Conservation (phyloP, 2,888 invertebrate genomes). For the Papilio protenor region DNA sequence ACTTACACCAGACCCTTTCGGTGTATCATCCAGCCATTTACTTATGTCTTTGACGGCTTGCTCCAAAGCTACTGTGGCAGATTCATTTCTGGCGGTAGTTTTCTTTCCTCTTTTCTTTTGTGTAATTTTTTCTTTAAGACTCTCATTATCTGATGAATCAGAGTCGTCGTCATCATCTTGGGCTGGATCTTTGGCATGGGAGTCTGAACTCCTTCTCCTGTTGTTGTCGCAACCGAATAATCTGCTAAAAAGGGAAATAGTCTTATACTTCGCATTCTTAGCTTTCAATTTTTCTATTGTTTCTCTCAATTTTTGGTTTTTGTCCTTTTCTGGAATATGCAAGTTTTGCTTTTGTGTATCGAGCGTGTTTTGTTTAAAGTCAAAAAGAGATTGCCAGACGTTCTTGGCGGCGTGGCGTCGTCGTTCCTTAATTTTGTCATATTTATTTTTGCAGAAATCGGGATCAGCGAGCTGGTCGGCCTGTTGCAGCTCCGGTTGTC, state of each 20-base stretch:
- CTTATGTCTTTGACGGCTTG: conserved; percentile 94
- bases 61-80: conserved; percentile 82
- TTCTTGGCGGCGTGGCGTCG: conserved; percentile 81
- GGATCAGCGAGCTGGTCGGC: conserved; percentile 65
- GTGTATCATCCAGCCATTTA: conserved; percentile 94
- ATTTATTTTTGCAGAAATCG: conserved; percentile 84
- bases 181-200: conserved; percentile 54
- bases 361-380: conserved; percentile 73
- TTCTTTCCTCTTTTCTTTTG: conserved; percentile 74
- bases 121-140: conserved; percentile 59
- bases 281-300: conserved; percentile 87
- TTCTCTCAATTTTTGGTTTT: conserved; percentile 80
- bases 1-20: conserved; percentile 89
- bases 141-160: conserved; percentile 46
- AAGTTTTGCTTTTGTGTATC: conserved; percentile 73
- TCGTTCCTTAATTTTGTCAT: conserved; percentile 86
- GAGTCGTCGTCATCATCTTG: conserved; percentile 59
- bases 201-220: conserved; percentile 56
- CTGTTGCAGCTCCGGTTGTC: conserved; percentile 48
- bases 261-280: conserved; percentile 84
- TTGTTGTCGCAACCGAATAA: conserved; percentile 64
- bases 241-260: conserved; percentile 65
- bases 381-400: conserved; percentile 78
- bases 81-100: conserved; percentile 81
- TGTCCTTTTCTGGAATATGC: conserved; percentile 74